Conservation (phyloP, 2,797 vertebrate species). For the Crocodylus rhombifer region DNA sequence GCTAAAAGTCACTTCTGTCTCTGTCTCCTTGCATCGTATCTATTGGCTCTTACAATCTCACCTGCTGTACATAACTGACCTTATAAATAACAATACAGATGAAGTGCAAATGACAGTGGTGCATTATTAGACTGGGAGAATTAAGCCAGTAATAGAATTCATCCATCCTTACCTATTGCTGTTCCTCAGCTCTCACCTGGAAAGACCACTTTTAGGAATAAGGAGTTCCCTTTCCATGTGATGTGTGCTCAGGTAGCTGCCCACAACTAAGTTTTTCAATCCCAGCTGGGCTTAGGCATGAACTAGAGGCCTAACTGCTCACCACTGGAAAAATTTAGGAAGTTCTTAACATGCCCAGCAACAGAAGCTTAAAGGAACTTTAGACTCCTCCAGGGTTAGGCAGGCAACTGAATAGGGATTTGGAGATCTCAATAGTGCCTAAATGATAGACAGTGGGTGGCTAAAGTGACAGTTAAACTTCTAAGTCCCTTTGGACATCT, state of each 20-base stretch:
- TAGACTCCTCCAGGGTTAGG: too few relatives aligned
- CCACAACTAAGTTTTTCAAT: too few relatives aligned
- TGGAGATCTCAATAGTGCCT: too few relatives aligned
- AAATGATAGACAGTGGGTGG: too few relatives aligned
- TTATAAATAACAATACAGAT: background rate
- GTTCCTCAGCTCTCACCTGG: background rate
- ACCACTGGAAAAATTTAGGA: too few relatives aligned
- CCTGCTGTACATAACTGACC: background rate
- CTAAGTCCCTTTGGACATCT: too few relatives aligned
- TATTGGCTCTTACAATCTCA: background rate
- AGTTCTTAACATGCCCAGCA: too few relatives aligned
- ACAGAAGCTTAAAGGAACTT: too few relatives aligned
- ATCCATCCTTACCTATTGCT: background rate
- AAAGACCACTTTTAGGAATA: background rate
- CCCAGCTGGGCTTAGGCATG: too few relatives aligned
- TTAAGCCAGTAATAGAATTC: background rate
- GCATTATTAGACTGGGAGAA: background rate
- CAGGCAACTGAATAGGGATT: too few relatives aligned
- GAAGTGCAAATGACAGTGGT: background rate
- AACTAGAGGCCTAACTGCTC: too few relatives aligned
- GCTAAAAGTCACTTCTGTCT: background rate
- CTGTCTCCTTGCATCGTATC: background rate
- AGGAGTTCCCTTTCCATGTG: background rate
- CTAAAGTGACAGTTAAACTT: too few relatives aligned
- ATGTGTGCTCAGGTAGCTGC: background rate